phyloP scores from a whole-genome alignment of 2,888 invertebrate genomes.

The Cerceris rybyensis region DNA sequence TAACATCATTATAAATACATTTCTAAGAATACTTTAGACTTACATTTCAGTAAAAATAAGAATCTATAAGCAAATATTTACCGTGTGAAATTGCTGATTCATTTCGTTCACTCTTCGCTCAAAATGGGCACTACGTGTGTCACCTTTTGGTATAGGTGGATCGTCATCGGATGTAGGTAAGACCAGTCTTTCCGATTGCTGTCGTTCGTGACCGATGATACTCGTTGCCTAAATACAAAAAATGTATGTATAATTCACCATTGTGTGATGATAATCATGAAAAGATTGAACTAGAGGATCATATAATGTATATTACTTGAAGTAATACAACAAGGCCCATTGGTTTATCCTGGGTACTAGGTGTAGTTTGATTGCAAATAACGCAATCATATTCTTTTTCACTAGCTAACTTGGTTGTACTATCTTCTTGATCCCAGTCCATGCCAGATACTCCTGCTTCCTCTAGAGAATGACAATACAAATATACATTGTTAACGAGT shows the following conservation, averaged over 20 bases:
- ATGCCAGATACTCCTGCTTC: conserved; percentile 82
- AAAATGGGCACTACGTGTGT: conserved; percentile 89
- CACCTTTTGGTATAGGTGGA: conserved; percentile 84
- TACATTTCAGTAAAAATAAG: not conserved
- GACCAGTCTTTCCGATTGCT: conserved; percentile 84
- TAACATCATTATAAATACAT: conserved; percentile 1
- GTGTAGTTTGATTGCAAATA: conserved; percentile 95
- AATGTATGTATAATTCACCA: not conserved
- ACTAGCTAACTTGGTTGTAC: conserved; percentile 83
- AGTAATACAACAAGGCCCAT: conserved; percentile 95
- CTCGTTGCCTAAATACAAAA: conserved; percentile 87
- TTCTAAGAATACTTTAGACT: not conserved
- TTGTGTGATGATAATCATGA: not conserved
- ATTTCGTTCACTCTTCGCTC: conserved; percentile 90
- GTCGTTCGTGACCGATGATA: conserved; percentile 90
- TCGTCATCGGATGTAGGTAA: conserved; percentile 87
- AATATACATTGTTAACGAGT: not conserved
- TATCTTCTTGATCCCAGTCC: conserved; percentile 86
- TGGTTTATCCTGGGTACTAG: conserved; percentile 91
- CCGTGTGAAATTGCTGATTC: conserved; percentile 89
- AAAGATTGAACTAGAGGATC: not conserved
- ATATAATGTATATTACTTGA: conserved; percentile 83
- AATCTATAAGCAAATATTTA: conserved; percentile 74
- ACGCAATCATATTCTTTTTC: conserved; percentile 95
- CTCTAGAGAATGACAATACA: conserved; percentile 65